Evolutionary conservation across 2,113 vertebrate species (phyloP), one percentile per base, ranked within the genome.

Genomic region (Numida meleagris): DNA sequence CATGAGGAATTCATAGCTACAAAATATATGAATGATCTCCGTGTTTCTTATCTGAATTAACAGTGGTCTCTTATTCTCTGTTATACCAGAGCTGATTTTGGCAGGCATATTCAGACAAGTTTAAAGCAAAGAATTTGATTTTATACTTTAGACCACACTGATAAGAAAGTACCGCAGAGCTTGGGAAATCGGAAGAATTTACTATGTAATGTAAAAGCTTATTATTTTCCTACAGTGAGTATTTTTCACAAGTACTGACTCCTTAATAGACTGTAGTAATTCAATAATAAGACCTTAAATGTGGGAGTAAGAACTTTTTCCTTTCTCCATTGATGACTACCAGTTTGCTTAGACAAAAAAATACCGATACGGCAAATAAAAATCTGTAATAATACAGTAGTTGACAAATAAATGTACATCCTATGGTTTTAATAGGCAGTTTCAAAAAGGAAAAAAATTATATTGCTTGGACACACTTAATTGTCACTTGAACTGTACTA

Each of bases 41-140:
- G 29, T 15, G 25, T 27, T 77, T 48, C 34, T 12, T 19, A n/a
- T 25, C 11, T 67, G 40, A 23, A 66, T 6, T 10, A 14, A n/a
- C 21, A 16, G 14, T 21, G 50, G 61, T 43, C 59, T 23, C 9
- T 16, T 34, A 38, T 2, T 5, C 8, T 10, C 12, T 1, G 0
- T 36, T 33, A 58, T 12, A 84, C 6, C 48, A 16, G 29, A 53
- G 38, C 10, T 38, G 40, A 13, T 12, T n/a, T 34, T n/a, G 40
- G 12, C 25, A 86, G 38, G 43, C 24, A 48, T 42, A 53, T 59
- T 81, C 58, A 59, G 21, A 71, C 17, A 77, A 82, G 63, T 72
- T 25, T 42, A 36, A 76, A 57, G 70, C 11, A 61, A 38, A 71
- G 8, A 25, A 78, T 70, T 74, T 81, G 46, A 10, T 27, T 66